A percentile compares a stretch with the other conserved stretches of the same genome.
phyloP scores from a whole-genome alignment of 2,888 invertebrate species.

The Melinopterus prodromus region DNA sequence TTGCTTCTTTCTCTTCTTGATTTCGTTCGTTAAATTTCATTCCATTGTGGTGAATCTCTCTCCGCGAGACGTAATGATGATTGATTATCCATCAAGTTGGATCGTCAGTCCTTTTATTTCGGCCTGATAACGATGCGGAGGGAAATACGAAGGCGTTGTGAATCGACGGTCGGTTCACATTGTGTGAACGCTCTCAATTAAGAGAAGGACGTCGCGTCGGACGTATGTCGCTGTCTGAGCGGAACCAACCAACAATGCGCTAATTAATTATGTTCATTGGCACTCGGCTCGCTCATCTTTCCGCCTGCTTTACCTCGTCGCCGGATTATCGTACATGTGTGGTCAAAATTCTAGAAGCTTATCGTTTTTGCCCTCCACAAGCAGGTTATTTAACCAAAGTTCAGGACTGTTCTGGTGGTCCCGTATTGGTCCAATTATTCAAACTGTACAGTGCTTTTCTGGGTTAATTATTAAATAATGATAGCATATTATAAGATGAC shows the following conservation, averaged over 20 bases:
- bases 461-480: too few relatives aligned
- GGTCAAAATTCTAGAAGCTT: neutral
- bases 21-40: slow-evolving; percentile 19
- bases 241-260: slow-evolving; percentile 45
- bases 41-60: slow-evolving; percentile 25
- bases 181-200: slow-evolving; percentile 45
- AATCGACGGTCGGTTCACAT: neutral
- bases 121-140: slow-evolving; percentile 16
- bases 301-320: slow-evolving; percentile 31
- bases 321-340: neutral
- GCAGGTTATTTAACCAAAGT: too few relatives aligned
- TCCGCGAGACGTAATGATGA: slow-evolving; percentile 23
- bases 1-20: neutral
- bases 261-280: slow-evolving; percentile 40
- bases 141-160: slow-evolving; percentile 30
- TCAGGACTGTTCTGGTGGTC: too few relatives aligned
- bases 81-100: slow-evolving; percentile 27
- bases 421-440: too few relatives aligned
- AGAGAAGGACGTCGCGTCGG: slow-evolving; percentile 41
- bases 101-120: slow-evolving; percentile 24
- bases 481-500: too few relatives aligned
- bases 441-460: too few relatives aligned
- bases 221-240: slow-evolving; percentile 44
- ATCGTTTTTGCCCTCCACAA: neutral
- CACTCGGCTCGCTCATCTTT: slow-evolving; percentile 36